These are phyloP conservation scores for Eugnorisma glareosa DNA, from an alignment of 2,888 invertebrate genomes.

Conservation along the genomic window DNA sequence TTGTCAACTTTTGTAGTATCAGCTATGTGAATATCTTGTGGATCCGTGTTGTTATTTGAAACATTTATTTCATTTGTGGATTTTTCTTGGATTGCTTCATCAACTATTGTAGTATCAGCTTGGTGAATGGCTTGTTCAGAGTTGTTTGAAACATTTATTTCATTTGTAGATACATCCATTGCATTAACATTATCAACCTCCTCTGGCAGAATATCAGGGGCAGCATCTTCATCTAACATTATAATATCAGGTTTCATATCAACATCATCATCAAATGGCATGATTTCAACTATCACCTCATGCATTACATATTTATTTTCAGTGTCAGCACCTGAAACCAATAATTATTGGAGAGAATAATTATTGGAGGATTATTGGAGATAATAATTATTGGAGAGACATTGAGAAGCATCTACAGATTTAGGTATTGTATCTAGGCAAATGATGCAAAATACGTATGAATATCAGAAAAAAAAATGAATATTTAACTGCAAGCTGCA, in stretches of 20 bases:
- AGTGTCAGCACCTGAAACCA: constrained; percentile 15
- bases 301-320: constrained; percentile 37
- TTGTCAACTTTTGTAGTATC: background rate
- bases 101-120: background rate
- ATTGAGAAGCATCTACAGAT: background rate
- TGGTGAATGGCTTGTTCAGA: background rate
- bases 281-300: constrained; percentile 37
- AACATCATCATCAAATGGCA: constrained; percentile 12
- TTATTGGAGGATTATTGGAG: too few species aligned
- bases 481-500: background rate
- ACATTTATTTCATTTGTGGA: background rate
- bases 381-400: background rate
- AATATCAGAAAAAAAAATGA: background rate
- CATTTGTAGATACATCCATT: background rate
- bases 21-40: background rate
- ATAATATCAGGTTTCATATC: constrained; percentile 16
- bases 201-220: background rate
- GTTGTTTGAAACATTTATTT: background rate
- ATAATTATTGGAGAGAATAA: too few species aligned
- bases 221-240: background rate
- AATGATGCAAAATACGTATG: background rate
- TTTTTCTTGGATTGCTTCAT: background rate
- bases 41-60: background rate
- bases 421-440: background rate
- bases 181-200: constrained; percentile 1